Evolutionary conservation across 2,888 invertebrate species (phyloP), one percentile per base, ranked within the genome.

Genomic region (Mermis nigrescens): DNA sequence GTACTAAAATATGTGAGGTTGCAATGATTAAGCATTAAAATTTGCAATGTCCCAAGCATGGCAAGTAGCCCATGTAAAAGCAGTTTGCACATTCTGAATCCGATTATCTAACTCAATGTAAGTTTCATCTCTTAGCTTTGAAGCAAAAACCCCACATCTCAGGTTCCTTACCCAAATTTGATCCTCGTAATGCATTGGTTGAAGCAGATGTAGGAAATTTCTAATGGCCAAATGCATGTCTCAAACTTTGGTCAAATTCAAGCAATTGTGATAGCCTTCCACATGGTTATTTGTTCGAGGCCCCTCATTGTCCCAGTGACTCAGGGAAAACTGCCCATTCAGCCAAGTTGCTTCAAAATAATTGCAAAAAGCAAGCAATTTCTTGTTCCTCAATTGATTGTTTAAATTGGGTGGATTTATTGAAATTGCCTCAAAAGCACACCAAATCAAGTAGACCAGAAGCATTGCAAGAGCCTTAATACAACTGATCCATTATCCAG

Each of bases 251-350:
- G 54, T 19, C 38, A 38, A 54, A n/a, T 54, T 54, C 24, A 54
- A n/a, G 7, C 22, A 28, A 28, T 54, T 27, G 29, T 54, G 54
- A 7, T 28, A 54, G 7, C 29, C 54, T n/a, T 24, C 54, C n/a
- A 29, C 54, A 28, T 54, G 54, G 29, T 54, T 54, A 27, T 26
- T 54, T 27, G 54, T 54, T 54, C 54, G 12, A 28, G 54, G 54
- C 27, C 54, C 54, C 7, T 24, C 26, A 27, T 54, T 54, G 24
- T 54, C 19, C 7, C 19, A 54, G 28, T 54, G 54, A n/a, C 12
- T 54, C 54, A 12, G 38, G 12, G 19, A 38, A 38, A 19, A n/a
- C n/a, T n/a, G n/a, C n/a, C n/a, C 38, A 38, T 38, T 38, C 38
- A 38, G 38, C 7, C 7, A 38, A 12, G 19, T 38, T 7, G 12